Conservation (phyloP, 2,888 invertebrate species). For the Ceraclea dissimilis region DNA sequence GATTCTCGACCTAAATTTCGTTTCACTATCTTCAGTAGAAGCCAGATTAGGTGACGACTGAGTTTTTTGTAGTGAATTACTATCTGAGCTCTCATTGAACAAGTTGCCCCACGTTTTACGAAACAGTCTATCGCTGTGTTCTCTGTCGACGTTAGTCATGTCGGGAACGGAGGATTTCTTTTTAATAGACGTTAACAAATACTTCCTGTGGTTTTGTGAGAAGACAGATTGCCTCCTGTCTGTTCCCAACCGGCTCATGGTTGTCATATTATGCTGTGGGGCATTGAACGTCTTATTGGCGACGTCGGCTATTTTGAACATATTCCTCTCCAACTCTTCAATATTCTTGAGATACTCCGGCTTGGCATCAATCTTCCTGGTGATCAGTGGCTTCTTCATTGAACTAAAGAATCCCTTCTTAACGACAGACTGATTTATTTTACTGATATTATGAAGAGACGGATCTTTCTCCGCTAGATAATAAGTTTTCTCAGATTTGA, state of each 20-base stretch:
- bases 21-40: background rate
- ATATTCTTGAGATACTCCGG: constrained; percentile 17
- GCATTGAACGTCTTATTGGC: constrained; percentile 9
- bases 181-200: constrained; percentile 13
- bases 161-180: constrained; percentile 4
- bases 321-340: constrained; percentile 16
- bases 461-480: background rate
- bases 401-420: background rate
- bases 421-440: background rate
- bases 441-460: background rate
- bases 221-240: constrained; percentile 8
- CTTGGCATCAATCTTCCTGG: constrained; percentile 3
- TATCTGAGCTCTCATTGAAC: constrained; percentile 12
- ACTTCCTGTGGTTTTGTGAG: constrained; percentile 12
- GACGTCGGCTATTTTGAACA: constrained; percentile 16
- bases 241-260: constrained; percentile 5
- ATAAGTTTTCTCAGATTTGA: constrained; percentile 1
- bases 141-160: background rate
- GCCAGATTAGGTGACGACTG: constrained; percentile 13
- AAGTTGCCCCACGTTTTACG: constrained; percentile 15
- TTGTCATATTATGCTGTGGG: constrained; percentile 8
- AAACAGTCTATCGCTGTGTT: constrained; percentile 4
- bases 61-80: constrained; percentile 12
- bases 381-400: background rate
- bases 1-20: background rate